phyloP scores from a whole-genome alignment of 2,113 vertebrate species.

The Oryzias melastigma region DNA sequence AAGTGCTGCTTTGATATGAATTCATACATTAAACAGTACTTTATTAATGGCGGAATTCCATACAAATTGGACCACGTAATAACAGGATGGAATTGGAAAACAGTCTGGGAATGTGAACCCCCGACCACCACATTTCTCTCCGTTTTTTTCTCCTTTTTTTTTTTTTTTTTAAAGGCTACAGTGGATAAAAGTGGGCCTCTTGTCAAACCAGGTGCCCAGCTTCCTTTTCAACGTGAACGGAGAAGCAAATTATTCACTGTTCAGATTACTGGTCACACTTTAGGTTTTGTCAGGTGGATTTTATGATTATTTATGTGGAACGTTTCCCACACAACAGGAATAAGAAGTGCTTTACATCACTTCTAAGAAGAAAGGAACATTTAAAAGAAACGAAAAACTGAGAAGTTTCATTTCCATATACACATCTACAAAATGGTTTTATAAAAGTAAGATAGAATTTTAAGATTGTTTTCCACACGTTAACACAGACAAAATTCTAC shows the following conservation, averaged over 20 bases:
- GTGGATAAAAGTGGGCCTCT: conserved; percentile 52
- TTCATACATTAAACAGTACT: conserved; percentile 49
- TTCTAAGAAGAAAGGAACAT: no score
- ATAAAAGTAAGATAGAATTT: no score
- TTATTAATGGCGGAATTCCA: conserved; percentile 70
- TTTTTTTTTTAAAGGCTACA: conserved; percentile 34
- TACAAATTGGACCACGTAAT: conserved; percentile 64
- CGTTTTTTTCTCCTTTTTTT: conserved; percentile 27
- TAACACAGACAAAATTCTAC: background rate
- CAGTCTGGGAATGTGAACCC: conserved; percentile 68
- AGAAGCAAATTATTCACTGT: conserved; percentile 22
- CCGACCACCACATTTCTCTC: background rate
- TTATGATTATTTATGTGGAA: no score
- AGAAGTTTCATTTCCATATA: no score
- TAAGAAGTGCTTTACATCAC: no score
- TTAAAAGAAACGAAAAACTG: no score
- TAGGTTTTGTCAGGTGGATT: no score
- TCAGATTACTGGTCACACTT: conserved; percentile 9
- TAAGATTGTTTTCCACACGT: background rate
- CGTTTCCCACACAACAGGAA: no score
- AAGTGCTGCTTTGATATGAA: conserved; percentile 30
- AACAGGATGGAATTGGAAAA: conserved; percentile 68
- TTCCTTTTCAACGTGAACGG: conserved; percentile 25
- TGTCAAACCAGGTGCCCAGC: conserved; percentile 52
- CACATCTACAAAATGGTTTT: no score